Evolutionary conservation across 2,113 vertebrate genomes (phyloP), one percentile per base, ranked within the genome.

Genomic region (Neopipo cinnamomea): DNA sequence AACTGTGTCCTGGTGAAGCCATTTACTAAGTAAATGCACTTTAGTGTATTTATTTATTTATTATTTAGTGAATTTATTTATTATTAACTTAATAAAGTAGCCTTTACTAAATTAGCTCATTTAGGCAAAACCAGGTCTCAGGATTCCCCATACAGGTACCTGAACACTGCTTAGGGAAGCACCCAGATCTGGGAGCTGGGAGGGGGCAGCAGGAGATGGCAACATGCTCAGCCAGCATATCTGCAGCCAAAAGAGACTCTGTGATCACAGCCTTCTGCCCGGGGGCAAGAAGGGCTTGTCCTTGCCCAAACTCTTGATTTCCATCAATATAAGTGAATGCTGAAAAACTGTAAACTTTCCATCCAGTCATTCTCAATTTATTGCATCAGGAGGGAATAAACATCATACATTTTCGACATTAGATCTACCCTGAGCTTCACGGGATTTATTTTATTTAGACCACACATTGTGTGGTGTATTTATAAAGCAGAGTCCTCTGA

Each of bases 391-490:
- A 91, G 89, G 89, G 85, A 96, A 96, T 91, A 95, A 97, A 89
- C 95, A 91, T 92, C 86, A 85, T 95, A 85, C 84, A 93, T 95
- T 93, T 93, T 93, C 89, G 96, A 68, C 89, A 95, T 89, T 78
- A 85, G 93, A 81, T 89, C 93, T 93, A 88, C 84, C 49, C 89
- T n/a, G 58, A 88, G 87, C 85, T 33, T 76, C 11, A 4, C 80
- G 77, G 74, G 72, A 87, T 96, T 93, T 96, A 91, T 95, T 97
- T 94, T 95, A 94, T 97, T 96, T 96, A 95, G 91, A 94, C 97
- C 91, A 81, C 91, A 94, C 81, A 86, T 95, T 96, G 93, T 89
- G 93, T 95, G 91, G 92, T 81, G 76, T 95, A 97, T 96, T 97
- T 95, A 89, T 95, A 97, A 95, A 97, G 85, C 88, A 67, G 78